Conservation (phyloP, 1,140 invertebrate genomes). For the Drosophila tristis region DNA sequence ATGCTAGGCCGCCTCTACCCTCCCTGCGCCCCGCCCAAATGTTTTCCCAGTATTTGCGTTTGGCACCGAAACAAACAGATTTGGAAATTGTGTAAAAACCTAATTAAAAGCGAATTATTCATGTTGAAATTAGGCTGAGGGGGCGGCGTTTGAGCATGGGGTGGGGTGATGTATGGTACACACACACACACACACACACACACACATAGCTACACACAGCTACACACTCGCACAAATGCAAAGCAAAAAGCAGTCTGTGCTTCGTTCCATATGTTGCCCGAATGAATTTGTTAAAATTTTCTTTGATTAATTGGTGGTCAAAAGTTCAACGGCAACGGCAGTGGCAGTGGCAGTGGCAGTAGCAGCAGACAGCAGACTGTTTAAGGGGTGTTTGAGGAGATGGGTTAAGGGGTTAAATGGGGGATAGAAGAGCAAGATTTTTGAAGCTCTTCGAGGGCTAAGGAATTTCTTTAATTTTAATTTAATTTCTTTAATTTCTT, state of each 20-base stretch:
- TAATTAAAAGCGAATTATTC: slow-evolving; percentile 82
- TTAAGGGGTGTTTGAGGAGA: slow-evolving; percentile 11
- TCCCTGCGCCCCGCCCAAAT: not conserved
- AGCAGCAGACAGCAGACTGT: slow-evolving; percentile 51
- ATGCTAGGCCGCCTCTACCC: slow-evolving; percentile 3
- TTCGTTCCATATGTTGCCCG: slow-evolving; percentile 70
- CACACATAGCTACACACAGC: slow-evolving; percentile 20
- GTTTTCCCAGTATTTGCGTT: slow-evolving; percentile 12
- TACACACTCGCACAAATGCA: slow-evolving; percentile 10
- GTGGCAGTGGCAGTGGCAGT: slow-evolving; percentile 17
- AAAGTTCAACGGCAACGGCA: slow-evolving; percentile 66
- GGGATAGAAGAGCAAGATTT: not conserved
- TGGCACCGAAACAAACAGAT: slow-evolving; percentile 53
- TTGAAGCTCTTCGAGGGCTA: too few relatives aligned
- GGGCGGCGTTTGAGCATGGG: slow-evolving; percentile 7
- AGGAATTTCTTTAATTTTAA: too few relatives aligned
- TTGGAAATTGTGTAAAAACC: slow-evolving; percentile 75
- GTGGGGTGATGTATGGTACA: slow-evolving; percentile 15
- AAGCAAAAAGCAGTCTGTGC: slow-evolving; percentile 70
- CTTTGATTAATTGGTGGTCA: slow-evolving; percentile 82
- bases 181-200: slow-evolving; percentile 41
- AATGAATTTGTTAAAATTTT: slow-evolving; percentile 79
- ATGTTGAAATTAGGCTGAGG: slow-evolving; percentile 54
- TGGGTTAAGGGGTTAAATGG: not conserved
- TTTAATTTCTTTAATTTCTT: too few relatives aligned